Evolutionary conservation across 2,113 vertebrate genomes (phyloP).

Genomic region (Pteruthius melanotis): DNA sequence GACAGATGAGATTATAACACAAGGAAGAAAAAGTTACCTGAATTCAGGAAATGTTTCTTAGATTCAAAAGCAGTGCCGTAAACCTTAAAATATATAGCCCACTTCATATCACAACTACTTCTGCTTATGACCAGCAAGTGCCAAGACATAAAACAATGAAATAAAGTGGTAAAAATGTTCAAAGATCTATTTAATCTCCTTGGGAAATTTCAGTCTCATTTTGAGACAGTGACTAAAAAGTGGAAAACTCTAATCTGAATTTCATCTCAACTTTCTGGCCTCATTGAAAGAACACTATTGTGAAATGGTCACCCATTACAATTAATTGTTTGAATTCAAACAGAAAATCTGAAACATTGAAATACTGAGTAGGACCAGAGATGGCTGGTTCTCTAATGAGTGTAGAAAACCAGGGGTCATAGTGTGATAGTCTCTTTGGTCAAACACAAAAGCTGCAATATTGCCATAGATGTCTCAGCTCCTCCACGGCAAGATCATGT

Average conservation of each 20-base stretch:
- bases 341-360: not conserved
- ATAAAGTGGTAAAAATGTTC: not conserved
- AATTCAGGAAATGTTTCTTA: not conserved
- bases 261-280: not conserved
- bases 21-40: not conserved
- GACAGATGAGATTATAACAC: not conserved
- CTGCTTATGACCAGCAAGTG: not conserved
- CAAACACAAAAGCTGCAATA: not conserved
- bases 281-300: not conserved
- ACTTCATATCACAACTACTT: not conserved
- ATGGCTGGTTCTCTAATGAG: not conserved
- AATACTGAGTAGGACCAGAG: not conserved
- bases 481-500: not conserved
- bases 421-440: not conserved
- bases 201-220: not conserved
- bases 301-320: accelerated
- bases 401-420: not conserved
- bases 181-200: not conserved
- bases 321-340: not conserved
- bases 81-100: not conserved
- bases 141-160: not conserved
- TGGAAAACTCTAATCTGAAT: not conserved
- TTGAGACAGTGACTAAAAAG: not conserved
- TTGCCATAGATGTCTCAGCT: not conserved
- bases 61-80: not conserved